Evolutionary conservation across 1,140 invertebrate species (phyloP), one percentile per base, ranked within the genome.

Genomic region (Microplitis mediator): DNA sequence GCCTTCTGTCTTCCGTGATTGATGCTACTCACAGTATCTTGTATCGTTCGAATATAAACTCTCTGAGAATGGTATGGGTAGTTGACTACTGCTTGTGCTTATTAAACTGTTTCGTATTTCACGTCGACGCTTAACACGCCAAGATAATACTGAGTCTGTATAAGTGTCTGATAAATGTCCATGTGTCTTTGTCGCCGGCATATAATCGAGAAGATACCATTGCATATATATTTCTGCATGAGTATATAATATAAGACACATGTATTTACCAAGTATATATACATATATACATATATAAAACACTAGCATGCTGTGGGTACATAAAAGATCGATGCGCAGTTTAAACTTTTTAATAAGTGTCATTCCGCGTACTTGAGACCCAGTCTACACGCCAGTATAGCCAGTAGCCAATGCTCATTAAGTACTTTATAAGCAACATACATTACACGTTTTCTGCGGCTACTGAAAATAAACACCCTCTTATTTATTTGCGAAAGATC

Each of bases 101-200:
- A 81, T 81, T 81, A 81, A 81, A 81, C 80, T 81, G 78, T 81
- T 81, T 75, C 78, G 79, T 80, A 81, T 81, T 81, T 76, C 75
- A 75, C 72, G 74, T 73, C 69, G 77, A 81, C 75, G 76, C 64
- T 72, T 35, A 77, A 77, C 79, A 78, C 76, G 73, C 56, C 16
- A 65, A 62, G 34, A 71, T 69, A 58, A 62, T 64, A 61, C 35
- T 39, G 52, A 16, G 67, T 58, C 4, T 36, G 16, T 39, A 63
- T 63, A 39, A 14, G 36, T 16, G 16, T 36, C 4, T 63, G 35
- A 63, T 63, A 63, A 39, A 39, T 58, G 51, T 45, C 39, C 39
- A 51, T 56, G 52, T 4, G n/a, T 9, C 35, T 34, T 13, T 32
- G 52, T 51, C 16, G 52, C 31, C 51, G 45, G 39, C 11, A 11